These are phyloP conservation scores for Chloroclysta siterata DNA, from an alignment of 2,888 invertebrate species.

Conservation along the genomic window DNA sequence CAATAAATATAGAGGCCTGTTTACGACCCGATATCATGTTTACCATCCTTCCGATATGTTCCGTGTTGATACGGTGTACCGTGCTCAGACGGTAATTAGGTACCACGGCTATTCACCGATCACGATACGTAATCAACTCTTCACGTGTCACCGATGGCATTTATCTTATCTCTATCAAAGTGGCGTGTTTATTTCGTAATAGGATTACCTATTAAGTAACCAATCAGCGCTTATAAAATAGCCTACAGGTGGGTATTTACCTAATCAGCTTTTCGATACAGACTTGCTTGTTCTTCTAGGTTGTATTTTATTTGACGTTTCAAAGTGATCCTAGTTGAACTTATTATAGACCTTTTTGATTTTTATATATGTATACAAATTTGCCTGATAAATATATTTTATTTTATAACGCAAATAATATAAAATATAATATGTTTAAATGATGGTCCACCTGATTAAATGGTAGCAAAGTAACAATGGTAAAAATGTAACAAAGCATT, in stretches of 20 bases:
- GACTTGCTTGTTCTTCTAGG: too few species aligned
- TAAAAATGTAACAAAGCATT: too few species aligned
- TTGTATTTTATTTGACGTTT: too few species aligned
- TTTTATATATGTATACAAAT: too few species aligned
- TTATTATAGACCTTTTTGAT: too few species aligned
- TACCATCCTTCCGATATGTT: neutral
- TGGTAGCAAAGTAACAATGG: too few species aligned
- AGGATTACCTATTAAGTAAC: slow-evolving; percentile 23
- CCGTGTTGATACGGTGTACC: slow-evolving; percentile 15
- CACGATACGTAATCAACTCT: slow-evolving; percentile 8
- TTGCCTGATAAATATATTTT: too few species aligned
- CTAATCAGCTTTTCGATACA: neutral
- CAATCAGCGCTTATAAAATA: slow-evolving; percentile 18
- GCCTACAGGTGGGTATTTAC: neutral
- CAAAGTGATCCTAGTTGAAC: too few species aligned
- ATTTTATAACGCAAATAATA: too few species aligned
- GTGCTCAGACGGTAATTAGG: slow-evolving; percentile 14
- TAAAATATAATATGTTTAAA: too few species aligned
- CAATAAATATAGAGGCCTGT: too few species aligned
- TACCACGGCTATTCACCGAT: neutral
- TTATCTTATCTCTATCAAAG: slow-evolving; percentile 38
- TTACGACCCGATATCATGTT: slow-evolving; percentile 1
- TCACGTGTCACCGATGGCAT: slow-evolving; percentile 18
- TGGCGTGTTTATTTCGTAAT: slow-evolving; percentile 41
- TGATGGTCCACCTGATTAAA: too few species aligned